These are phyloP conservation scores for Daphoenositta chrysoptera DNA, from an alignment of 2,113 vertebrate species.

Conservation along the genomic window DNA sequence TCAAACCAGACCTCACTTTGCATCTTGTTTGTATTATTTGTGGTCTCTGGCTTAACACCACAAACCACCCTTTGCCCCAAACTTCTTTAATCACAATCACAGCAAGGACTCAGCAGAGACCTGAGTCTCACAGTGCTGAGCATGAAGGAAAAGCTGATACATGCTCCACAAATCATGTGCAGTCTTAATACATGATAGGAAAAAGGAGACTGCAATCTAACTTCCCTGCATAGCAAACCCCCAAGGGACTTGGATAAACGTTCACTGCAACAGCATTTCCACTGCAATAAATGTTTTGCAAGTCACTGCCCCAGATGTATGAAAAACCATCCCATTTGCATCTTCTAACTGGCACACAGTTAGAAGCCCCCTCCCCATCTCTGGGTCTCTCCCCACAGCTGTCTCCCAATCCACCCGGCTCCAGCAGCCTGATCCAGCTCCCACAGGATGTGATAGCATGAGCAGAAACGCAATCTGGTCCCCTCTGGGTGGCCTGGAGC, in stretches of 20 bases:
- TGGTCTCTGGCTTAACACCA: constrained; percentile 28
- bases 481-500: background rate
- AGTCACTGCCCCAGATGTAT: background rate
- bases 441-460: fast-evolving
- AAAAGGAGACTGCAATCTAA: background rate
- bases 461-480: background rate
- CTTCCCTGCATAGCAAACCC: background rate
- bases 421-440: background rate
- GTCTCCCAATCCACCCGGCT: background rate
- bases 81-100: constrained; percentile 4
- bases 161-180: background rate
- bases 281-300: background rate
- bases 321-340: background rate
- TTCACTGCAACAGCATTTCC: background rate
- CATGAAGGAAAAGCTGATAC: background rate
- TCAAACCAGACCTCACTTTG: background rate
- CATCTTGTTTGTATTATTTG: constrained; percentile 44
- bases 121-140: background rate
- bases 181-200: background rate
- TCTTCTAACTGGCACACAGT: fast-evolving
- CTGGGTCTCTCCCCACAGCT: background rate
- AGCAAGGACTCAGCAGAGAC: background rate
- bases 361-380: background rate
- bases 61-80: constrained; percentile 6
- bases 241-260: background rate